Evolutionary conservation across 2,113 vertebrate genomes (phyloP), one percentile per base, ranked within the genome.

Genomic region (Picathartes gymnocephalus): DNA sequence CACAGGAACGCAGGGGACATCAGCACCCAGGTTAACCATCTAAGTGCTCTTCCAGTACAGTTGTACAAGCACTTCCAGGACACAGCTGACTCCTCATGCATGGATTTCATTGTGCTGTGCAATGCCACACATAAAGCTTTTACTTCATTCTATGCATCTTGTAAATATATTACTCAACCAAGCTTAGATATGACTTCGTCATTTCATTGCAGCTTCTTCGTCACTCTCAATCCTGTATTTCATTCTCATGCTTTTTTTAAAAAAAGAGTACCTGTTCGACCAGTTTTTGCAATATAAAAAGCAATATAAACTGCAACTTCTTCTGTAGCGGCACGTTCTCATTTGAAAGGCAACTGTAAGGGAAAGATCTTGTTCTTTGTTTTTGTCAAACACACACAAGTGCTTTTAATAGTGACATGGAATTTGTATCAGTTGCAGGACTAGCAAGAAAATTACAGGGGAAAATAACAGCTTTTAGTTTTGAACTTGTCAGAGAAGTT

Each of bases 51-150:
- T 77, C 28, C 68, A 53, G 4, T 40, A 18, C 19, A 37, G 30
- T 7, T 16, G 3, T 18, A 13, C 2, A 17, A 21, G 28, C 0
- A 0, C 48, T 48, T 70, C 47, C 27, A 62, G 51, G 42, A 68
- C 25, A 25, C 62, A 61, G 30, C 31, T 68, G 64, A 33, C 60
- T 76, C 30, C 30, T 60, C 7, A 9, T 9, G 47, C 54, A 66
- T 30, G 37, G 33, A 37, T 22, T 70, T 27, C 56, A 18, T 5
- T 48, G 39, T 17, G 23, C 64, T 57, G 24, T 66, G 68, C 47
- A 62, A 50, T 50, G 56, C 6, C 33, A 31, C 18, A 22, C n/a
- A 18, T 25, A 64, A 70, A 78, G 20, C 40, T 87, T 74, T 86
- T 85, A 64, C 37, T 74, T 37, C 12, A 13, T 37, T 71, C 9